Base-by-base conservation (phyloP, 2,888 invertebrate genomes). In the Pristionchus entomophagus region DNA sequence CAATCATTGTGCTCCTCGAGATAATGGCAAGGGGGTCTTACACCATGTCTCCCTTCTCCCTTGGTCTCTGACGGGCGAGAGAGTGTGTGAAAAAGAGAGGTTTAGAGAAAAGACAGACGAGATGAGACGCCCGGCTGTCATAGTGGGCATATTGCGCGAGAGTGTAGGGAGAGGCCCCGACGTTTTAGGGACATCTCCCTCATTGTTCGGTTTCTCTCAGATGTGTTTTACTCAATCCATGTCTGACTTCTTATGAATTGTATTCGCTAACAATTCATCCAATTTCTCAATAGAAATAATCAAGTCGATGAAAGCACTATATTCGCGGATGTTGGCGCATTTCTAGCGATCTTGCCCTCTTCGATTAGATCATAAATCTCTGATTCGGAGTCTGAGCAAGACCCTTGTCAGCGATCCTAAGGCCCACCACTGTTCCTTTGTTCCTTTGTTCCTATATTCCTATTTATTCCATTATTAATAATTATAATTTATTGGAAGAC, bases 1-100 rank as follows among this genome's bases (percentile, higher is more conserved):
- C 69, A 69, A 69, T 69, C 69, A 69, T 41, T 38, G 38, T 22
- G 41, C n/a, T n/a, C n/a, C n/a, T n/a, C 69, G 69, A 41, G 69
- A 69, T 69, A 38, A 69, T 41, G 69, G n/a, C n/a, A n/a, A n/a
- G n/a, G 14, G 69, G 19, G 22, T 41, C 69, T 69, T 69, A 69
- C 69, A 69, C 69, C n/a, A 69, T 32, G n/a, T 8, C 65, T 22
- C 38, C 69, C 29, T 14, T 69, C 69, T 69, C 41, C 22, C n/a
- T 3, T 19, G 3, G 4, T 5, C 69, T 69, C 22, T 38, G 41
- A 69, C 69, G 38, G n/a, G 4, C 3, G 41, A 69, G 38, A 69
- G 69, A 41, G 69, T 22, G 38, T 69, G 69, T 35, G 5, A 22
- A 38, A 69, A 5, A 22, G 69, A 38, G 38, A 69, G 69, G n/a